Percentiles rank a stretch among this genome's conserved stretches.
Evolutionary conservation across 1,140 invertebrate species (phyloP).

Genomic region (Oreohelix idahoensis): DNA sequence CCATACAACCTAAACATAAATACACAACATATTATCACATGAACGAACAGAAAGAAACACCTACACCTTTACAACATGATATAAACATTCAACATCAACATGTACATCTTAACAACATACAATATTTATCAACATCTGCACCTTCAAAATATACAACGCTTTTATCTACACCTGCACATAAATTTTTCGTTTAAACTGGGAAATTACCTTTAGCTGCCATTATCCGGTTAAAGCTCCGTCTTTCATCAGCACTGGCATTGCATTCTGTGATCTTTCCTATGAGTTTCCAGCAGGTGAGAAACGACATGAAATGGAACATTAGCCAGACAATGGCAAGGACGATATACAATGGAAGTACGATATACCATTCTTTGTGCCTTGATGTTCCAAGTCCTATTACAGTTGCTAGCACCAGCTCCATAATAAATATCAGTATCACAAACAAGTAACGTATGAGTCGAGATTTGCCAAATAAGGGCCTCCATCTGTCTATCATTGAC

Average conservation of each 20-base stretch:
- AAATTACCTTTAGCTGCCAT: conserved; percentile 67
- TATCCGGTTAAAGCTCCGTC: conserved; percentile 64
- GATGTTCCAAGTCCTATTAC: conserved; percentile 57
- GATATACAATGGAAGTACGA: conserved; percentile 68
- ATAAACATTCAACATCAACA: too few relatives aligned
- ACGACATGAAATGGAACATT: conserved; percentile 62
- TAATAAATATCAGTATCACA: conserved; percentile 54
- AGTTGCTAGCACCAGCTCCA: conserved; percentile 56
- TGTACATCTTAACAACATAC: too few relatives aligned
- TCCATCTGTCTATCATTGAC: conserved; percentile 68
- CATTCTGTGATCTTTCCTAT: conserved; percentile 69
- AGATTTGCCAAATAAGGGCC: conserved; percentile 55
- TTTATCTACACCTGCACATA: too few relatives aligned
- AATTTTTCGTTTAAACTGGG: too few relatives aligned
- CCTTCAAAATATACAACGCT: too few relatives aligned
- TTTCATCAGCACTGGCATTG: conserved; percentile 56
- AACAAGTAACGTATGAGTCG: conserved; percentile 53
- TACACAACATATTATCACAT: too few relatives aligned
- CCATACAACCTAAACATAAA: neutral
- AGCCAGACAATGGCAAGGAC: conserved; percentile 64
- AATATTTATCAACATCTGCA: too few relatives aligned
- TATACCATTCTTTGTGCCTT: conserved; percentile 71
- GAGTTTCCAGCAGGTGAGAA: conserved; percentile 67
- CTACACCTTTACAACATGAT: too few relatives aligned
- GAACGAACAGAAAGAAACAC: too few relatives aligned